Evolutionary conservation across 2,797 vertebrate genomes (phyloP), one percentile per base, ranked within the genome.

Genomic region (Amphiprion clarkii): DNA sequence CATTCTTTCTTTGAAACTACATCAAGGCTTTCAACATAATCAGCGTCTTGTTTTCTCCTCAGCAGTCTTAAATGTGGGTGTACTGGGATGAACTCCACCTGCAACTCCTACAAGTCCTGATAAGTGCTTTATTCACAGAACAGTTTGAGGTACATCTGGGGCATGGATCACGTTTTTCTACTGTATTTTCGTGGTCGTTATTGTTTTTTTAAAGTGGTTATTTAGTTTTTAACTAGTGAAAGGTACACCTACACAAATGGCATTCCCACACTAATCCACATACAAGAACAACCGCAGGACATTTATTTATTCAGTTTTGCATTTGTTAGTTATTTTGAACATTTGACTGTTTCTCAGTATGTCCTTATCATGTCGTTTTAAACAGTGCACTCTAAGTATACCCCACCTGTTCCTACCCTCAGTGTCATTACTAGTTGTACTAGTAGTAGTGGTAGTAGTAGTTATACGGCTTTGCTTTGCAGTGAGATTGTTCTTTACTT

Each of bases 21-120:
- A 79, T 80, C 68, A 71, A 74, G 60, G 71, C 68, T 75, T 83
- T 72, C 23, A 69, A 59, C 62, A 42, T 61, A 71, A 85, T 83
- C 67, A 60, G 62, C 14, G 7, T 23, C 51, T 67, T 71, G 56
- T 55, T 76, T 78, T 78, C 57, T 52, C 42, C 44, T 25, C 48
- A 16, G 79, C 55, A 57, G 29, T 10, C 29, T 58, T 72, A 58
- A 33, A 56, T 46, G 36, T 64, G 33, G 6, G 16, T 6, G 29
- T 74, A 71, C 53, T 60, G 40, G 29, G n/a, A 31, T 67, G 64
- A 81, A 69, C 64, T 54, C 54, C 9, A 71, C 21, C 40, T 63
- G 33, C 16, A 54, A 21, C 49, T 72, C 58, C 17, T 5, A 2
- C 39, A 55, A 64, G 23, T 55, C 42, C 23, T 74, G 14, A 25